Base-by-base conservation (phyloP, 2,113 vertebrate genomes). In the Podocnemis expansa region DNA sequence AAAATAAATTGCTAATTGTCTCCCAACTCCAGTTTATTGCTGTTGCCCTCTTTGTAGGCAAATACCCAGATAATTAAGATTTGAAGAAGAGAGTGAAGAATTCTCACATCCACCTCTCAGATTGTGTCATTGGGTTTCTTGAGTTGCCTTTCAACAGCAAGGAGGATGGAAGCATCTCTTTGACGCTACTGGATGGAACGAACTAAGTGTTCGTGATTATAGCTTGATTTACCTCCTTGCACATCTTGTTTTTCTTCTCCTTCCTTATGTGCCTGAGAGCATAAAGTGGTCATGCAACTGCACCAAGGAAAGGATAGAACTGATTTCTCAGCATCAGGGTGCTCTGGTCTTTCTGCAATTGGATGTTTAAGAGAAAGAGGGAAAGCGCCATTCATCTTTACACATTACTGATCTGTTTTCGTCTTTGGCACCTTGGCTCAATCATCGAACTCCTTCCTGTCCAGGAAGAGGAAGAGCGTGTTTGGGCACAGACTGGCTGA, bases 231-330 rank as follows among this genome's bases (percentile, higher is more conserved):
- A 67, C 16, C 34, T 67, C 31, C 60, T 67, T 34, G 34, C 31
- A n/a, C 60, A 67, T n/a, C 12, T 22, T 22, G 27, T 8, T 2
- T 0, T 25, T 93, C 80, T 78, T 76, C 78, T 92, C 90, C 90
- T 78, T 73, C 38, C 38, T 90, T 10, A 70, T 8, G 8, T 22
- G 9, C n/a, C 19, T 70, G 63, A n/a, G 17, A 38, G n/a, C 43
- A 1, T 27, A 16, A 58, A 0, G 0, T 22, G 41, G 54, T 86
- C 3, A 0, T 70, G n/a, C 38, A 70, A 70, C 83, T 0, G 0
- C 45, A 38, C 78, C 78, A 47, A 58, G 87, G 67, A 82, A 96
- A 49, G 58, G 83, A 91, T 31, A 91, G 79, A 92, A 94, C 92
- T 95, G 78, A 95, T 93, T 91, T 86, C 94, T 93, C 63, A 63